Evolutionary conservation across 2,888 invertebrate genomes (phyloP).

Genomic region (Cephus sareptanus): DNA sequence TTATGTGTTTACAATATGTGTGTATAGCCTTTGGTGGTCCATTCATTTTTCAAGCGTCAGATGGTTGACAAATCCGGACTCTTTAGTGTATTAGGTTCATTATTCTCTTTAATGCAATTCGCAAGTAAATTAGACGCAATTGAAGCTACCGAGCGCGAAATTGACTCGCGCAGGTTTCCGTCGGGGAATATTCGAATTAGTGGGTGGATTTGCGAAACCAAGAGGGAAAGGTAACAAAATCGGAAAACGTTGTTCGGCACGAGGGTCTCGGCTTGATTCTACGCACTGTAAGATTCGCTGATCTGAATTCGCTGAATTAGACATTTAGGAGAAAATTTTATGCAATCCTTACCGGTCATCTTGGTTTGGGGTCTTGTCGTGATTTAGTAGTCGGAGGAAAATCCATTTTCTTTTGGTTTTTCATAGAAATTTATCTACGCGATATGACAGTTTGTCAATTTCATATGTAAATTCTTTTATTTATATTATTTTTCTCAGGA

Average conservation of each 20-base stretch:
- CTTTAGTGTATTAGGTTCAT: background rate
- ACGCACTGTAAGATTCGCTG: background rate
- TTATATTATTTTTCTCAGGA: background rate
- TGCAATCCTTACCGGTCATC: background rate
- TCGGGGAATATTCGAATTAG: background rate
- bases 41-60: background rate
- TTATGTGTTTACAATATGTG: background rate
- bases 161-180: background rate
- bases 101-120: background rate
- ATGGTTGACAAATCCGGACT: background rate
- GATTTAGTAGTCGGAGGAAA: background rate
- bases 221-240: background rate
- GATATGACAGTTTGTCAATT: background rate
- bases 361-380: background rate
- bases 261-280: background rate
- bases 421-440: background rate
- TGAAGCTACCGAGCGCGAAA: background rate
- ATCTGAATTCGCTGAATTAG: background rate
- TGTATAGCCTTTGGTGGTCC: background rate
- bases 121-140: background rate
- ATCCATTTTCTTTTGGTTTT: background rate
- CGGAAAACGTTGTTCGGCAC: background rate
- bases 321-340: background rate
- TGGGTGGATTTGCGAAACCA: background rate
- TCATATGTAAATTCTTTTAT: background rate